Conservation (phyloP, 2,113 vertebrate genomes). For the Epinephelus moara region DNA sequence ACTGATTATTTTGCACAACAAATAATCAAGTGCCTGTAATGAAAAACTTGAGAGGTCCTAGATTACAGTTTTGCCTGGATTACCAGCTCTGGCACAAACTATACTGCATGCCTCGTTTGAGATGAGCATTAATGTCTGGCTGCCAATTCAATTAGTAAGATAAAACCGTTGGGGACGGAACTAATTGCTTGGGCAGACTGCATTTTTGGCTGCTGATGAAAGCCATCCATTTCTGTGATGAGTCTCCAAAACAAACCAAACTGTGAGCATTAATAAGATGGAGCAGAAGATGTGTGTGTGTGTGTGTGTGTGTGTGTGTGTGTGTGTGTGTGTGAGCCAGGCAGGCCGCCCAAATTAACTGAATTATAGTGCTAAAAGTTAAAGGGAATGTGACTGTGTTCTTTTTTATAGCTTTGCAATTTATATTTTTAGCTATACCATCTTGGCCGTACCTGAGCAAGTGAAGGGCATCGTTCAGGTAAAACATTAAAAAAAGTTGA, state of each 20-base stretch:
- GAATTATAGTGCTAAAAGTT: neutral
- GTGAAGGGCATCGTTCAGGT: neutral
- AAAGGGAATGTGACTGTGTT: neutral
- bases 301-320: conserved; percentile 1
- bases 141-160: conserved; percentile 16
- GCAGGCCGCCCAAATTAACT: neutral
- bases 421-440: neutral
- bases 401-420: neutral
- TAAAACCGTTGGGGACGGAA: neutral
- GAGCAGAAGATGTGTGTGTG: neutral
- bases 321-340: neutral
- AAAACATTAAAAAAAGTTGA: no score
- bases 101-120: neutral
- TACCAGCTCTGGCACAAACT: no score
- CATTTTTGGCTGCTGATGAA: conserved; percentile 14
- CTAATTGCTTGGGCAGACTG: conserved; percentile 27
- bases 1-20: no score
- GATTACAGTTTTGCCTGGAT: no score
- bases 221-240: conserved; percentile 6
- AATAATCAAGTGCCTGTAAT: no score
- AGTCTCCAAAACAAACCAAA: conserved; percentile 11
- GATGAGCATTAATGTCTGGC: neutral
- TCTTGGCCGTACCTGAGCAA: neutral
- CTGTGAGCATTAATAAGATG: neutral
- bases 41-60: no score